Base-by-base conservation (phyloP, 2,113 vertebrate genomes). In the Passer domesticus region DNA sequence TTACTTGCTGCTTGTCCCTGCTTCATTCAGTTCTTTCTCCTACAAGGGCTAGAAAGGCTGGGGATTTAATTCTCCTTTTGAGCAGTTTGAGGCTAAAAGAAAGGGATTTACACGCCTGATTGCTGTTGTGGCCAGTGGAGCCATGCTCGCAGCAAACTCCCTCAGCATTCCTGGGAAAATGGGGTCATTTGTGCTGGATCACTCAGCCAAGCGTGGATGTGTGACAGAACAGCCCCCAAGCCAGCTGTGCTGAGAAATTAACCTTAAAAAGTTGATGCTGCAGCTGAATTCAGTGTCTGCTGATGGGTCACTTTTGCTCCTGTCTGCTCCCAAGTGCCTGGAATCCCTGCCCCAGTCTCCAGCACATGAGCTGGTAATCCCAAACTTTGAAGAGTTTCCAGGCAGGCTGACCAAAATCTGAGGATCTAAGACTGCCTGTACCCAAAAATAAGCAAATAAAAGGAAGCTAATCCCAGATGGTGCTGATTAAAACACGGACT, bases 161-260 rank as follows among this genome's bases (percentile, higher is more conserved):
- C 80, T 89, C 90, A 43, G 76, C 86, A 53, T 90, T 96, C 92
- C 76, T 92, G 76, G 73, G 80, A 83, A 94, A 96, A 95, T 8
- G 35, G 80, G 83, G 83, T 67, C 87, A 81, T 60, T 87, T 56
- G 86, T 83, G 92, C 77, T 3, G 31, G 47, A 56, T 82, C 62
- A 3, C 66, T 68, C 83, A 82, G 91, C 89, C 83, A 12, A 66
- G 92, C 15, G 0, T 4, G 13, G 43, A 47, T 73, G 49, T 79
- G 67, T 69, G 73, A 28, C 86, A 31, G 19, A 9, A 1, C 55
- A 66, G 89, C 79, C 89, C 89, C 17, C 39, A 2, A 12, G 46
- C 50, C 63, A 53, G 86, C 89, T 59, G 68, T 46, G 75, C 59
- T 11, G 62, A 31, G 76, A 75, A 81, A 93, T 56, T 24, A 56